phyloP scores from a whole-genome alignment of 2,888 invertebrate genomes.

The Diplazon laetatorius region DNA sequence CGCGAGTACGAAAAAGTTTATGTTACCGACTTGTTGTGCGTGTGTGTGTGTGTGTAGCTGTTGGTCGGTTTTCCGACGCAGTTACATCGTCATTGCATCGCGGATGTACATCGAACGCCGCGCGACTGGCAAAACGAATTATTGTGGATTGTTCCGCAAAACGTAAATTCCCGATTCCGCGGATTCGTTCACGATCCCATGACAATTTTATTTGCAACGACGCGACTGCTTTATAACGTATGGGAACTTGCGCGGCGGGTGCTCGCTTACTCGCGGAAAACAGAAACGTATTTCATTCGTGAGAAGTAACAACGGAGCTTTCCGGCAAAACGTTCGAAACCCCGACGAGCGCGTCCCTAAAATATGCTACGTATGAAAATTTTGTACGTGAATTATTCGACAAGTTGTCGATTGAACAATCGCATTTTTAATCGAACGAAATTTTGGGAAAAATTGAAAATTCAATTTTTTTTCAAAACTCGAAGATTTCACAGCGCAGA shows the following conservation, averaged over 20 bases:
- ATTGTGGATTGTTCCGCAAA: conserved; percentile 61
- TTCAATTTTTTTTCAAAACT: too few species aligned
- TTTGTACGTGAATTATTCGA: too few species aligned
- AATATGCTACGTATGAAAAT: conserved; percentile 27
- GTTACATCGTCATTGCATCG: conserved; percentile 52
- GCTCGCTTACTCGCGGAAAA: conserved; percentile 43
- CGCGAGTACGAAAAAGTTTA: too few species aligned
- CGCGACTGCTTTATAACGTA: conserved; percentile 2
- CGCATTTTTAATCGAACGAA: too few species aligned
- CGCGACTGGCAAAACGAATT: conserved; percentile 54
- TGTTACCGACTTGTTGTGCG: too few species aligned
- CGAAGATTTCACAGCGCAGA: too few species aligned
- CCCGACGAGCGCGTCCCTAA: conserved; percentile 6
- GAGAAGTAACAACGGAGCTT: conserved; percentile 55
- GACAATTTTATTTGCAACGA: conserved; percentile 60
- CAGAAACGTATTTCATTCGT: conserved; percentile 61
- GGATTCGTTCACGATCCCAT: conserved; percentile 50
- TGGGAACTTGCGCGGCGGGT: conserved; percentile 26
- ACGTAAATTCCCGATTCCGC: conserved; percentile 58
- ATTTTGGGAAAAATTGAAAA: too few species aligned
- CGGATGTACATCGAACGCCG: conserved; percentile 15
- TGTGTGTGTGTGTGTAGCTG: too few species aligned
- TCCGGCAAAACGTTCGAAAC: conserved; percentile 41
- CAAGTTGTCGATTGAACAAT: too few species aligned
- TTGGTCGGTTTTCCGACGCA: too few species aligned